phyloP scores from a whole-genome alignment of 1,140 invertebrate genomes.

The Periplaneta americana region DNA sequence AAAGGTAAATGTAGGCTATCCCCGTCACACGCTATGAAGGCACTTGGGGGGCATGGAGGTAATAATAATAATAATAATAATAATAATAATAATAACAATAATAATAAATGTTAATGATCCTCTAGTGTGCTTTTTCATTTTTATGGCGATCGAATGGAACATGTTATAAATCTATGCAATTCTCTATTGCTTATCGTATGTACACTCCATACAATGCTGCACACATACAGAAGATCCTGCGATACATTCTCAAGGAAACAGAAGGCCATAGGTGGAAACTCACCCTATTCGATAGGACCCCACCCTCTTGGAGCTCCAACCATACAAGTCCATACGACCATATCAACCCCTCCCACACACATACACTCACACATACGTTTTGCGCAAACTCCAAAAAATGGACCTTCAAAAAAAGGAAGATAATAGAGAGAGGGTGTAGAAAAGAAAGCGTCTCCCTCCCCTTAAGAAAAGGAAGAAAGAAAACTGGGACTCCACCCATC shows the following conservation, averaged over 20 bases:
- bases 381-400: not conserved
- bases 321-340: not conserved
- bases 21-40: too few species aligned
- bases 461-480: not conserved
- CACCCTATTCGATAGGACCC: not conserved
- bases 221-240: too few species aligned
- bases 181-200: too few species aligned
- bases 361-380: constrained; percentile 2
- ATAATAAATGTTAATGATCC: too few species aligned
- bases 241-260: not conserved
- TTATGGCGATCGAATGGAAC: too few species aligned
- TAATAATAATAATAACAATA: too few species aligned
- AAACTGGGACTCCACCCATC: not conserved
- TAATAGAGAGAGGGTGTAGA: not conserved
- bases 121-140: too few species aligned
- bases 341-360: not conserved
- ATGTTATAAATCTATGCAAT: too few species aligned
- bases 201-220: too few species aligned
- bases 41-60: too few species aligned
- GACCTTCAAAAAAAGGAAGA: not conserved
- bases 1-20: too few species aligned
- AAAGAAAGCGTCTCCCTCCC: not conserved
- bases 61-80: too few species aligned
- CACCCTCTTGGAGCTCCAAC: not conserved
- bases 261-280: not conserved